These are phyloP conservation scores for Zosterops pallidus DNA, from an alignment of 2,113 vertebrate genomes.

Conservation along the genomic window DNA sequence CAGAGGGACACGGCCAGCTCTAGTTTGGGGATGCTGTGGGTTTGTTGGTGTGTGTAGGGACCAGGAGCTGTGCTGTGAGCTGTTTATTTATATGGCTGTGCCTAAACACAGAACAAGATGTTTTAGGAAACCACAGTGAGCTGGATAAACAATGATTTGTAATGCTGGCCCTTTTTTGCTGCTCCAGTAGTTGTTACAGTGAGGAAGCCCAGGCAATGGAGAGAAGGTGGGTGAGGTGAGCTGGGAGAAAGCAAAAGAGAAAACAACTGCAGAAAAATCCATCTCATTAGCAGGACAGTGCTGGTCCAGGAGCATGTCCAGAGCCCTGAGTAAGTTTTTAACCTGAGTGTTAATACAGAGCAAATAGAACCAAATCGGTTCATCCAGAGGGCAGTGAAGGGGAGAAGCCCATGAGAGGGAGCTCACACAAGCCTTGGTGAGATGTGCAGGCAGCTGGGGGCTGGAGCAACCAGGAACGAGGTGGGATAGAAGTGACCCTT, in stretches of 20 bases:
- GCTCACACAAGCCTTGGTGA: not conserved
- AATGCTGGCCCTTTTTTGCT: accelerated
- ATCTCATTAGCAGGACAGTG: not conserved
- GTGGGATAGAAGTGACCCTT: not conserved
- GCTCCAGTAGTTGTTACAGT: not conserved
- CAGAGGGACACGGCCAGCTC: accelerated
- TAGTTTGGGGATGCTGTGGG: not conserved
- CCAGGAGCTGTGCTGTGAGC: not conserved
- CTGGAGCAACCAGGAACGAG: not conserved
- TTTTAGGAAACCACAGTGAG: not conserved
- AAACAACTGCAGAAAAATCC: not conserved
- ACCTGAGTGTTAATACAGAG: not conserved
- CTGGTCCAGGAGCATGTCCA: not conserved
- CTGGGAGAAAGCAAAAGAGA: not conserved
- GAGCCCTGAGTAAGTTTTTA: not conserved
- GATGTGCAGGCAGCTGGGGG: not conserved
- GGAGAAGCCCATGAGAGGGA: not conserved
- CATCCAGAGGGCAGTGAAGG: not conserved
- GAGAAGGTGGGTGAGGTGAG: not conserved
- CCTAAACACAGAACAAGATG: not conserved
- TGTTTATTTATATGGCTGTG: not conserved
- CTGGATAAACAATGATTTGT: not conserved
- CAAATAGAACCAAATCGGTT: not conserved
- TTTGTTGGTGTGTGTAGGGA: not conserved
- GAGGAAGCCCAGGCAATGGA: not conserved